Base-by-base conservation (phyloP, 2,113 vertebrate species). In the Formicarius rufipectus region DNA sequence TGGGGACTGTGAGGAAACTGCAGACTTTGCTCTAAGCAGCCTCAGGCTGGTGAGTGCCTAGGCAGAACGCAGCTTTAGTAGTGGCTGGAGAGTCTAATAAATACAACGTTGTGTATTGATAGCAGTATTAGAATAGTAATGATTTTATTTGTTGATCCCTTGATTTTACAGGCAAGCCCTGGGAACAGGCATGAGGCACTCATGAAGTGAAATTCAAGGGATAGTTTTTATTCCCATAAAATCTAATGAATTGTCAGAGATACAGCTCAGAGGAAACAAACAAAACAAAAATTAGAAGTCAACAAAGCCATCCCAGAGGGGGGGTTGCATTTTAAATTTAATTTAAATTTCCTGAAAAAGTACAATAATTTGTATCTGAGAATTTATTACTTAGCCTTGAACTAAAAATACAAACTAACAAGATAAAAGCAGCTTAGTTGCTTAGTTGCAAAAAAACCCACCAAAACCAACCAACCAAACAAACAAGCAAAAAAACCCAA, bases 71-170 rank as follows among this genome's bases (percentile, higher is more conserved):
- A 73, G 9, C 4, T 3, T 77, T 81, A 64, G 47, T 9, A 22
- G 5, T 66, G 72, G 15, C 59, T 73, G 47, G 9, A 77, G 59
- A 52, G 20, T 42, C 16, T 60, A n/a, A 37, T 31, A 77, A 89
- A 69, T 58, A 44, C 5, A 5, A 16, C 19, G 23, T 56, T 1
- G 0, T 31, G 1, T 68, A 23, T 14, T 0, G 8, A 37, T 6
- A 40, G 22, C 56, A 45, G 9, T 81, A 22, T 78, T 63, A 39
- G 5, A 78, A 50, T 47, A 42, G 7, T 27, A 69, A 20, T 47
- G 2, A 44, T 59, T 74, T 77, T n/a, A 37, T 86, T 85, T 81
- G n/a, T 69, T 22, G 5, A n/a, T 42, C 17, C 14, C 8, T 52
- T 75, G 30, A 12, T 63, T 82, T 77, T 75, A 42, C 10, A 84